Conservation (phyloP, 2,113 vertebrate species). For the Lepisosteus oculatus region DNA sequence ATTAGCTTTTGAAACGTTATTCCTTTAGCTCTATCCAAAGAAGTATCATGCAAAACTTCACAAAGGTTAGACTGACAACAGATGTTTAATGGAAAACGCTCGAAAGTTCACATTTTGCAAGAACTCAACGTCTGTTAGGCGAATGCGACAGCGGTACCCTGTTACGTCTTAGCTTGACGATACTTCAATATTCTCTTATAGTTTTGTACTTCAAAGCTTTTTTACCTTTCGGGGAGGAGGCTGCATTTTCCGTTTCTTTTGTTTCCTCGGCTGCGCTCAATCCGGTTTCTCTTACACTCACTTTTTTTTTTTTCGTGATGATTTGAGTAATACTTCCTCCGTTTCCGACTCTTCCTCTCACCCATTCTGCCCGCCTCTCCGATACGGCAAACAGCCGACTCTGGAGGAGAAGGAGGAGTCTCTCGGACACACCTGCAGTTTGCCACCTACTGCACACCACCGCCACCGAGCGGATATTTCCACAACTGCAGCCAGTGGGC, state of each 20-base stretch:
- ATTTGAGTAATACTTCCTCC: constrained; percentile 11
- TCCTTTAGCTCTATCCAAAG: no score
- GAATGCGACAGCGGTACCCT: no score
- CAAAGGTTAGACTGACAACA: no score
- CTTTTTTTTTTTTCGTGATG: neutral
- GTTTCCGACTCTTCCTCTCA: neutral
- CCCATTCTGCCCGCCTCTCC: neutral
- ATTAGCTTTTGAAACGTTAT: no score
- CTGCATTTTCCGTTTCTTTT: constrained; percentile 39
- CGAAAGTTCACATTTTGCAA: no score
- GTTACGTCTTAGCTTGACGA: no score
- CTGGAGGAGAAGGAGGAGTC: constrained; percentile 7
- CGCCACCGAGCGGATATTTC: neutral
- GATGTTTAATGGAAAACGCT: no score
- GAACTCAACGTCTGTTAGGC: no score
- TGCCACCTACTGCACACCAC: neutral
- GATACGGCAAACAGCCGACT: neutral
- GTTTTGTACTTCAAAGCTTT: neutral
- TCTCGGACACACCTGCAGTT: constrained; percentile 3
- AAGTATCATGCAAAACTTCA: no score
- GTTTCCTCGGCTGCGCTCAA: neutral
- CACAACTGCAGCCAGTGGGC: no score
- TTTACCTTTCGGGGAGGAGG: constrained; percentile 58
- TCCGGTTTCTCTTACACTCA: neutral
- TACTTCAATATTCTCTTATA: neutral